Evolutionary conservation across 2,888 invertebrate species (phyloP).

Genomic region (Cylloceria caligata): DNA sequence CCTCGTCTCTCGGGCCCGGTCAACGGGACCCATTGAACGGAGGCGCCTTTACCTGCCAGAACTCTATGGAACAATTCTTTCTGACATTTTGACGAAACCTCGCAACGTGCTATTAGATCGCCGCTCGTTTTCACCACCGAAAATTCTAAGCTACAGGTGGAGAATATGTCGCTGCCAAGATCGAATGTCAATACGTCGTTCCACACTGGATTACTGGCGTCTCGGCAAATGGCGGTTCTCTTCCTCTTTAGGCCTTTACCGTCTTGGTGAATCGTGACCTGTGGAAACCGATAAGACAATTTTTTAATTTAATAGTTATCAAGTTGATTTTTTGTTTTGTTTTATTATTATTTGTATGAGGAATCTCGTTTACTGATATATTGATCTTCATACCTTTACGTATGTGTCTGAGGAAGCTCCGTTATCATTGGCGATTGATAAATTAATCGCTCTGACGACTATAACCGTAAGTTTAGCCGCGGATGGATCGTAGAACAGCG

Average conservation of each 20-base stretch:
- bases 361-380: neutral
- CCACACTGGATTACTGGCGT: conserved; percentile 85
- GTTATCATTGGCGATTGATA: conserved; percentile 84
- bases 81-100: conserved; percentile 84
- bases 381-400: conserved; percentile 83
- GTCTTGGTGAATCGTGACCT: conserved; percentile 83
- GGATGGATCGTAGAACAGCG: conserved; percentile 86
- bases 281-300: conserved; percentile 31
- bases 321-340: too few relatives aligned
- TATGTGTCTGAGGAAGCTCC: conserved; percentile 84
- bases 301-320: neutral
- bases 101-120: conserved; percentile 86
- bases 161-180: conserved; percentile 86
- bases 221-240: conserved; percentile 85
- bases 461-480: conserved; percentile 87
- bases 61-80: conserved; percentile 86
- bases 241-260: conserved; percentile 85
- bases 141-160: conserved; percentile 87
- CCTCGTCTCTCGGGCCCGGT: conserved; percentile 82
- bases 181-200: conserved; percentile 86
- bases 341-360: neutral
- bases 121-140: conserved; percentile 88
- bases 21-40: conserved; percentile 87
- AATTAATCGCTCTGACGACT: conserved; percentile 86
- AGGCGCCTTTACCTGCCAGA: conserved; percentile 86